These are phyloP conservation scores for Romanogobio albipinnatus DNA, from an alignment of 2,113 vertebrate species.

Conservation along the genomic window DNA sequence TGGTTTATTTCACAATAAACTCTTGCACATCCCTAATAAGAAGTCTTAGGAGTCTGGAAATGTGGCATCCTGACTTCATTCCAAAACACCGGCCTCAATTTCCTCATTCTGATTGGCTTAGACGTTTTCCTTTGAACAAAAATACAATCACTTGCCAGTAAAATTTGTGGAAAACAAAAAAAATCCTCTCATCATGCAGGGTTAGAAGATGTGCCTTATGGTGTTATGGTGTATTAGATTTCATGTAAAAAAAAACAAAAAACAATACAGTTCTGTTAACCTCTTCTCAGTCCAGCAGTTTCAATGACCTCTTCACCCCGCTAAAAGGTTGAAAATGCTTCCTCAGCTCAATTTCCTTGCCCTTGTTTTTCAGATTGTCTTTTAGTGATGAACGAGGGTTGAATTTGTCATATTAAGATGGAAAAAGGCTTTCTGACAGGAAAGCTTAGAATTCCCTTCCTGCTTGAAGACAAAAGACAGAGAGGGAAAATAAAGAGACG, in stretches of 20 bases:
- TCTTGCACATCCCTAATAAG: too few relatives aligned
- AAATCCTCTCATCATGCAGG: not conserved
- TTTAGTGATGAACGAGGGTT: not conserved
- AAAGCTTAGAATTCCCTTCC: not conserved
- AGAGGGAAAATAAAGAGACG: not conserved
- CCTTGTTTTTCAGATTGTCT: slow-evolving; percentile 3
- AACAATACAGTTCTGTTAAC: not conserved
- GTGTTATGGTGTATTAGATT: not conserved
- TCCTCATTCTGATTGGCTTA: not conserved
- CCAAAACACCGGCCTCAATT: not conserved
- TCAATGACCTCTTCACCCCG: not conserved
- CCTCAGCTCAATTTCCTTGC: not conserved
- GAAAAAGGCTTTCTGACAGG: slow-evolving; percentile 16
- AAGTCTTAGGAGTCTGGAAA: not conserved
- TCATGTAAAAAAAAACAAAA: not conserved
- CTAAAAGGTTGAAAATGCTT: not conserved
- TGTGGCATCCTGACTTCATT: not conserved
- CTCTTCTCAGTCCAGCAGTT: slow-evolving; percentile 13
- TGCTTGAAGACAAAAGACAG: not conserved
- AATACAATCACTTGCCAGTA: not conserved
- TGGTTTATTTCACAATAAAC: too few relatives aligned
- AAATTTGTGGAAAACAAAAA: not conserved
- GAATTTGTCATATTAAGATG: slow-evolving; percentile 29
- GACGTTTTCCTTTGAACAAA: not conserved
- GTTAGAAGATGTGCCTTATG: not conserved